Evolutionary conservation across 30 jellyfish, hydroid and myxozoan species (phyloP).

Genomic region (Sanderia malayensis): DNA sequence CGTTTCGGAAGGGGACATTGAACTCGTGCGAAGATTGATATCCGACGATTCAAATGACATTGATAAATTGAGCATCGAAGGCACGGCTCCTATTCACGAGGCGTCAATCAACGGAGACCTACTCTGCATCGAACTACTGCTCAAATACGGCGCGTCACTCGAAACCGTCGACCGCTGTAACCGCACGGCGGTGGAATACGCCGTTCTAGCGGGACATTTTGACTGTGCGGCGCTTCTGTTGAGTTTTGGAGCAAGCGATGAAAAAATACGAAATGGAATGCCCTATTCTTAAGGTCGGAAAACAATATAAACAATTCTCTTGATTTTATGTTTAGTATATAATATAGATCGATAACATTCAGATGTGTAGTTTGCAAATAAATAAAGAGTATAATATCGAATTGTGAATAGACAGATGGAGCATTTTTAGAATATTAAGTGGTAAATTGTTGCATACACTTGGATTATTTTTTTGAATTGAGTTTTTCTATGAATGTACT

Average conservation of each 20-base stretch:
- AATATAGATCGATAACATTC: no score
- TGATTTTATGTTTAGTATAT: no score
- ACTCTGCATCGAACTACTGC: constrained; percentile 35
- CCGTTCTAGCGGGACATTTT: constrained; percentile 80
- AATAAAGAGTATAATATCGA: no score
- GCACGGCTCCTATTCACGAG: constrained; percentile 84
- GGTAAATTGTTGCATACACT: no score
- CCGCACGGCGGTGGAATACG: constrained; percentile 66
- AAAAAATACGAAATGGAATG: constrained; percentile 60
- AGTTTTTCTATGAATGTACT: no score
- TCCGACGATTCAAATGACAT: constrained; percentile 49
- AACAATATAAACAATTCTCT: no score
- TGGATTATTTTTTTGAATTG: no score
- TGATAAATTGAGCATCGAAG: constrained; percentile 62
- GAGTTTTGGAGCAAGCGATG: constrained; percentile 64
- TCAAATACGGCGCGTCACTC: constrained; percentile 69
- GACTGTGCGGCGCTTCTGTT: constrained; percentile 77
- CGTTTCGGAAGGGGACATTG: constrained; percentile 61
- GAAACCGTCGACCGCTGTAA: constrained; percentile 39
- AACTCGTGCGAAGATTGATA: constrained; percentile 43
- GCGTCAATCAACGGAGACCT: constrained; percentile 74
- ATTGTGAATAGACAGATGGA: no score
- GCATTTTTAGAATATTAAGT: no score
- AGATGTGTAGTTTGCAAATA: no score
- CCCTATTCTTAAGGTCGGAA: no score